Percentiles rank a stretch among this genome's conserved stretches.
These are phyloP conservation scores for Brachionus rubens DNA, from an alignment of 1,140 invertebrate genomes.

Conservation along the genomic window DNA sequence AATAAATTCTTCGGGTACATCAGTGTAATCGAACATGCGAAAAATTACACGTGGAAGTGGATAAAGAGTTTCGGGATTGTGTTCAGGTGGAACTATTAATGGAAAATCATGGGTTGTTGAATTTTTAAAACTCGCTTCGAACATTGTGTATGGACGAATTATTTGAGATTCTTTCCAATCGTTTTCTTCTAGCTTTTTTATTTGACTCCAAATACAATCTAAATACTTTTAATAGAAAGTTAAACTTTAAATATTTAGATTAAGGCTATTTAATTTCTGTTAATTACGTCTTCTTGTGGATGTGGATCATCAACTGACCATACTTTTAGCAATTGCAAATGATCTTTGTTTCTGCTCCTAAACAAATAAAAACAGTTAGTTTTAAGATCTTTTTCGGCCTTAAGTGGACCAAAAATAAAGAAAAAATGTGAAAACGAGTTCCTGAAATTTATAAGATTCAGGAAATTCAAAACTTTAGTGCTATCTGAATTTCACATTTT, in stretches of 20 bases:
- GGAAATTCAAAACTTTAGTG: no score
- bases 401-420: no score
- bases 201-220: conserved; percentile 93
- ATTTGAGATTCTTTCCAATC: conserved; percentile 98
- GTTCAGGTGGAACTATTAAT: conserved; percentile 78
- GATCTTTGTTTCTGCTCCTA: conserved; percentile 84
- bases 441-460: no score
- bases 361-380: conserved; percentile 41
- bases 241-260: no score
- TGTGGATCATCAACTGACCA: conserved; percentile 88
- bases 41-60: conserved; percentile 70
- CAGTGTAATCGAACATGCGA: conserved; percentile 91
- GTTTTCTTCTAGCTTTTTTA: conserved; percentile 82
- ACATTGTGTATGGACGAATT: conserved; percentile 85
- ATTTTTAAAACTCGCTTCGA: conserved; percentile 89
- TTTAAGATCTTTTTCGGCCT: no score
- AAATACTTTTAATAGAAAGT: conserved; percentile 68
- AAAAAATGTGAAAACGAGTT: no score
- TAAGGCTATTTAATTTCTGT: background rate
- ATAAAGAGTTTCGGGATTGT: conserved; percentile 81
- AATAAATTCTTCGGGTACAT: conserved; percentile 78
- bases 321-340: conserved; percentile 81
- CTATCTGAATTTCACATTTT: no score
- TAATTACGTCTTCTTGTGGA: conserved; percentile 82
- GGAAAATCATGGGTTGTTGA: conserved; percentile 69